Evolutionary conservation across 2,888 invertebrate genomes (phyloP).

Genomic region (Ceramica pisi): DNA sequence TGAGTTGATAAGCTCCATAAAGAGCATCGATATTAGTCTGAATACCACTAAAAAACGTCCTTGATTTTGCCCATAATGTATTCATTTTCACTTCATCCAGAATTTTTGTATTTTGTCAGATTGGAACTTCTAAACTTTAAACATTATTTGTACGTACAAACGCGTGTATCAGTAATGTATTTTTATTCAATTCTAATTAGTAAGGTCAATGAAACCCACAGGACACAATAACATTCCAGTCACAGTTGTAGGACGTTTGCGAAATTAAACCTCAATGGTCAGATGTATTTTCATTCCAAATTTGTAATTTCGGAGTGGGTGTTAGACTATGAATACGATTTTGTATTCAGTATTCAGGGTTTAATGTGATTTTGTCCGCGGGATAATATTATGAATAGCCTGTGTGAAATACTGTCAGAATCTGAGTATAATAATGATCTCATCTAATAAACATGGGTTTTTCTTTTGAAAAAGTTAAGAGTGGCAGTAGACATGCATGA

Average conservation of each 20-base stretch:
- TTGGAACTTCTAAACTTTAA: slow-evolving; percentile 10
- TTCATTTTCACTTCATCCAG: no score
- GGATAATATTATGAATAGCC: slow-evolving; percentile 7
- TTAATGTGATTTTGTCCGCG: slow-evolving; percentile 23
- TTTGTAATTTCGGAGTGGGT: background rate
- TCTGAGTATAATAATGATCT: background rate
- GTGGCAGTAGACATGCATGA: background rate
- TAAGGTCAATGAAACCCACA: slow-evolving; percentile 35
- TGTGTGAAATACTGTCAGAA: background rate
- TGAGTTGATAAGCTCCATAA: no score
- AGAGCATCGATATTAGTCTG: no score
- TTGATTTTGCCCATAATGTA: background rate
- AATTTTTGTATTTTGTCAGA: background rate
- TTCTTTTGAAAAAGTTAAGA: background rate
- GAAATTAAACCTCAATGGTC: slow-evolving; percentile 8
- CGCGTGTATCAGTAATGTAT: background rate
- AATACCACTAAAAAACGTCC: background rate
- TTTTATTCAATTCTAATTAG: slow-evolving; percentile 54
- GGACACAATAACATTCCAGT: slow-evolving; percentile 14
- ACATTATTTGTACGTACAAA: background rate
- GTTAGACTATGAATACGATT: slow-evolving; percentile 26
- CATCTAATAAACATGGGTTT: slow-evolving; percentile 3
- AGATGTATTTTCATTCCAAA: slow-evolving; percentile 11
- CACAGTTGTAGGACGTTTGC: slow-evolving; percentile 5
- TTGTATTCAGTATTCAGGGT: slow-evolving; percentile 29